Evolutionary conservation across 2,888 invertebrate genomes (phyloP), one percentile per base, ranked within the genome.

Genomic region (Pachliopta kotzebuea): DNA sequence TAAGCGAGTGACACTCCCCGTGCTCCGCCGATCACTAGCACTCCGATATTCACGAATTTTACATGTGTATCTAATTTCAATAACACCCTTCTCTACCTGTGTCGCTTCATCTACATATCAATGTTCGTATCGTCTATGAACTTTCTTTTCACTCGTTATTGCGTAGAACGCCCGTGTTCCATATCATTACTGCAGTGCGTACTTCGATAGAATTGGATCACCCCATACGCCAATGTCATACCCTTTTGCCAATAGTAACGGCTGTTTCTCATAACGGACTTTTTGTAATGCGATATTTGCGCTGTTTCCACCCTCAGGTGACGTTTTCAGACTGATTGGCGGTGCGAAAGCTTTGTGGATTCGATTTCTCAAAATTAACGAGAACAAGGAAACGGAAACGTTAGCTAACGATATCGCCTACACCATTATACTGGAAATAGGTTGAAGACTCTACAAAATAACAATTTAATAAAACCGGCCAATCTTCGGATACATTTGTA

Each of bases 221-320:
- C 87, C 87, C 86, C 83, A 82, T 81, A 71, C 79, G 78, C 79
- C 81, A 81, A 79, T 88, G 85, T 87, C 87, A 86, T 88, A 88
- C 89, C 88, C 87, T 88, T 90, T 58, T 85, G 76, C 82, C 86
- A 86, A 86, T 84, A 85, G 85, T 88, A 90, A 90, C 90, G 90
- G 89, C 86, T 90, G 84, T 83, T 88, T 88, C 87, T 86, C 80
- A 83, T 89, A 90, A 89, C 90, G 90, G 87, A 90, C 88, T 89
- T 90, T 86, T 87, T 88, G 90, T 86, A 90, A 90, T 82, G 83
- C 74, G 88, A 90, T 90, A 90, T 86, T 81, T 80, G 77, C 81
- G 77, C 86, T 90, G 88, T 90, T 89, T 88, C 83, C 86, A 76
- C 80, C 84, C 45, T 85, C 88, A 88, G 90, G 88, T 85, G 80